phyloP scores from a whole-genome alignment of 2,797 vertebrate species.

The Gymnothorax reevesii region DNA sequence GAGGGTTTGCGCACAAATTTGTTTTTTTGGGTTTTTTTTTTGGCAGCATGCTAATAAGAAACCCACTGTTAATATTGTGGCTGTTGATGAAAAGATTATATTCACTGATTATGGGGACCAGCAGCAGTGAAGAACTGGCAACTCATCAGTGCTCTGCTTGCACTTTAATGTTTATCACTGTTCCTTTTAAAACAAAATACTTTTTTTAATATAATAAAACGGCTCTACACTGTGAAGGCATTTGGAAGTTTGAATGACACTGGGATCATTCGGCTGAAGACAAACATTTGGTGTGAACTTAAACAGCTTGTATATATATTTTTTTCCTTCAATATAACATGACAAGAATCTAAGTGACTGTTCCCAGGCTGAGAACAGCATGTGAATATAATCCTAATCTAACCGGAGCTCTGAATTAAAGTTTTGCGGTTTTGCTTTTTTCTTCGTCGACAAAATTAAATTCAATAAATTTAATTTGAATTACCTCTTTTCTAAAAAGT shows the following conservation, averaged over 20 bases:
- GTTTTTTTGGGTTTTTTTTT: slow-evolving; percentile 14
- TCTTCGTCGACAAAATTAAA: not conserved
- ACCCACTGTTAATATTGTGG: not conserved
- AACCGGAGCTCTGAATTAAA: not conserved
- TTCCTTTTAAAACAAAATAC: not conserved
- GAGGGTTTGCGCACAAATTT: not conserved
- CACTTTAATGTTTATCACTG: not conserved
- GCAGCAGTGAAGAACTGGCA: slow-evolving; percentile 13
- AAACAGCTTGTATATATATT: not conserved
- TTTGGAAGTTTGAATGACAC: slow-evolving; percentile 18
- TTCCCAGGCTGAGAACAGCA: not conserved
- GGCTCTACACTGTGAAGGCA: not conserved
- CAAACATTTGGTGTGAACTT: not conserved
- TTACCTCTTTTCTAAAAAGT: not conserved
- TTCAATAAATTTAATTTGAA: too few species aligned
- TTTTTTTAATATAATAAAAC: not conserved
- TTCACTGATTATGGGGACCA: slow-evolving; percentile 26
- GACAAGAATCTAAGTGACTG: not conserved
- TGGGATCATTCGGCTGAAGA: slow-evolving; percentile 8
- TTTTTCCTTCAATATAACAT: not conserved
- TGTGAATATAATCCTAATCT: not conserved
- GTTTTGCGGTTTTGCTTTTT: slow-evolving; percentile 3
- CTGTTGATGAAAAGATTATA: slow-evolving; percentile 17
- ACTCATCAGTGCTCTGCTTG: slow-evolving; percentile 20
- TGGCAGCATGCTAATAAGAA: slow-evolving; percentile 8